Percentiles rank a stretch among this genome's conserved stretches.
phyloP scores from a whole-genome alignment of 2,888 invertebrate genomes.

The Acronicta alni region DNA sequence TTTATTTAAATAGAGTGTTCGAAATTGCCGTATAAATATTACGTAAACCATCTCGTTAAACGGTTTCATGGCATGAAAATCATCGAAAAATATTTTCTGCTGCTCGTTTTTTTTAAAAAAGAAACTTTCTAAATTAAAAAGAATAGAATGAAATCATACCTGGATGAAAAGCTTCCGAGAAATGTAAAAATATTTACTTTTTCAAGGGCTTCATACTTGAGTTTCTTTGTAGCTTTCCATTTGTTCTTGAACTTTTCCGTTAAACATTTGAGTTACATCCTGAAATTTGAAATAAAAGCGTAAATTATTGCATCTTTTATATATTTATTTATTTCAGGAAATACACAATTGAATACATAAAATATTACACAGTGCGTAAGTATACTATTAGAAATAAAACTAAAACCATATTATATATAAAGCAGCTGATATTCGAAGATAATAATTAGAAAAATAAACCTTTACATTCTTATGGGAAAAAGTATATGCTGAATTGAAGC shows the following conservation, averaged over 20 bases:
- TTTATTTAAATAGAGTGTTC: slow-evolving; percentile 5
- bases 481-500: too few species aligned
- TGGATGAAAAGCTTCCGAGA: slow-evolving; percentile 21
- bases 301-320: too few species aligned
- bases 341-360: too few species aligned
- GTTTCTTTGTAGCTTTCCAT: slow-evolving; percentile 37
- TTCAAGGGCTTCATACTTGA: slow-evolving; percentile 19
- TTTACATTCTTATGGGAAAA: too few species aligned
- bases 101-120: slow-evolving; percentile 13
- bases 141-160: slow-evolving; percentile 36
- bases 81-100: slow-evolving; percentile 29
- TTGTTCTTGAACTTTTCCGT: slow-evolving; percentile 21
- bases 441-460: too few species aligned
- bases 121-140: slow-evolving; percentile 33
- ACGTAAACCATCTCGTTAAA: slow-evolving; percentile 20
- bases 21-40: slow-evolving; percentile 20
- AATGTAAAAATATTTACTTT: slow-evolving; percentile 32
- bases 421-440: too few species aligned
- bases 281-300: too few species aligned
- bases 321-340: too few species aligned
- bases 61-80: slow-evolving; percentile 25
- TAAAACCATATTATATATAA: too few species aligned
- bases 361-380: too few species aligned
- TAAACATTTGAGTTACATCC: neutral
- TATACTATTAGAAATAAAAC: too few species aligned